These are phyloP conservation scores for Microctenopoma lineatum DNA, from an alignment of 2,797 vertebrate genomes.

Conservation along the genomic window DNA sequence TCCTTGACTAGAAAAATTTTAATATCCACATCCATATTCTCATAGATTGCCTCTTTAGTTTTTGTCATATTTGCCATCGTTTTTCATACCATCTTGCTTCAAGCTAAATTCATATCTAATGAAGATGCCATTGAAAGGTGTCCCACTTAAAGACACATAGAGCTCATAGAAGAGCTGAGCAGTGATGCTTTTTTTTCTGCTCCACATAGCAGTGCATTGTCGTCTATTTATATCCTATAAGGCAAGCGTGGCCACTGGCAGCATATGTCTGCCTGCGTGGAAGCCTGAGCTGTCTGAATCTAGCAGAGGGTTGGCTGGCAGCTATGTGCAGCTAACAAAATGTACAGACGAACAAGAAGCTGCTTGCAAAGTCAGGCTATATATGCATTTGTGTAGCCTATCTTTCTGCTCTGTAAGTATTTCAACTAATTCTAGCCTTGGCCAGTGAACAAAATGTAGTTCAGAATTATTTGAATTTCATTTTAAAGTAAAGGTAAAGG, in stretches of 20 bases:
- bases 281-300: slow-evolving; percentile 57
- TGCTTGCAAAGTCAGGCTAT: slow-evolving; percentile 3
- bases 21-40: not conserved
- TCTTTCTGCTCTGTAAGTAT: not conserved
- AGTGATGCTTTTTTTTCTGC: slow-evolving; percentile 75
- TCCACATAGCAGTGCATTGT: slow-evolving; percentile 81
- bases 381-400: not conserved
- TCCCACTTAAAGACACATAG: slow-evolving; percentile 68
- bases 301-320: slow-evolving; percentile 49
- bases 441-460: not conserved
- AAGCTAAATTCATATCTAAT: slow-evolving; percentile 50
- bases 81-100: slow-evolving; percentile 35
- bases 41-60: slow-evolving; percentile 4
- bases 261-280: slow-evolving; percentile 76
- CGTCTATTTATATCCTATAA: slow-evolving; percentile 82
- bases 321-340: slow-evolving; percentile 24
- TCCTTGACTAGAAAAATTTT: not conserved
- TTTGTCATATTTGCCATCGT: slow-evolving; percentile 7
- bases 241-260: slow-evolving; percentile 71
- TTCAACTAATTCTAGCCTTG: not conserved
- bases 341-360: not conserved
- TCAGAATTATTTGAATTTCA: not conserved
- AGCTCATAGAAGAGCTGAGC: slow-evolving; percentile 49
- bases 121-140: slow-evolving; percentile 58
- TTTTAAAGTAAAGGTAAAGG: not conserved